Evolutionary conservation across 2,797 vertebrate genomes (phyloP).

Genomic region (Acrossocheilus wenchowensis): DNA sequence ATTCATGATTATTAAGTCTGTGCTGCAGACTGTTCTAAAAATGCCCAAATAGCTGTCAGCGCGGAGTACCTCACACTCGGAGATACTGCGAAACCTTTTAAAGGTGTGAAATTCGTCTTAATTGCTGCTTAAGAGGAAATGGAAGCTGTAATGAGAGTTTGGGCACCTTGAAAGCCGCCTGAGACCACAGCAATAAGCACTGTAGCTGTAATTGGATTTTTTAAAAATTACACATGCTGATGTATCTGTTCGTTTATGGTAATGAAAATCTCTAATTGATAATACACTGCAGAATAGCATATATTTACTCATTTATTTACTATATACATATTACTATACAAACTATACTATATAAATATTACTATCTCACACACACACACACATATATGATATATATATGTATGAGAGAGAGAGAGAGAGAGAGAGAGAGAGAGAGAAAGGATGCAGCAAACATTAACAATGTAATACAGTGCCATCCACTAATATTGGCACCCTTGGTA

Average conservation of each 20-base stretch:
- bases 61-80: background rate
- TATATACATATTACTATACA: background rate
- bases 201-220: background rate
- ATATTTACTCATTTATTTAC: background rate
- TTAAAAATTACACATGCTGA: background rate
- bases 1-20: conserved; percentile 2
- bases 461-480: background rate
- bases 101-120: conserved; percentile 33
- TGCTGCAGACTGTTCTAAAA: conserved; percentile 11
- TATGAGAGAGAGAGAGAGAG: no score
- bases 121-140: conserved; percentile 38
- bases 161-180: background rate
- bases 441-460: background rate
- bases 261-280: background rate
- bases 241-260: background rate
- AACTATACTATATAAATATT: background rate
- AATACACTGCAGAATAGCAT: background rate
- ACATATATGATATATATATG: no score
- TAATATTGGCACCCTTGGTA: no score
- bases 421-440: no score
- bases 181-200: conserved; percentile 19
- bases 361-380: background rate
- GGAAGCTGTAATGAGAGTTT: conserved; percentile 12
- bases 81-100: conserved; percentile 9
- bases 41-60: background rate